Conservation (phyloP, 2,113 vertebrate species). For the Tupaia chinensis region DNA sequence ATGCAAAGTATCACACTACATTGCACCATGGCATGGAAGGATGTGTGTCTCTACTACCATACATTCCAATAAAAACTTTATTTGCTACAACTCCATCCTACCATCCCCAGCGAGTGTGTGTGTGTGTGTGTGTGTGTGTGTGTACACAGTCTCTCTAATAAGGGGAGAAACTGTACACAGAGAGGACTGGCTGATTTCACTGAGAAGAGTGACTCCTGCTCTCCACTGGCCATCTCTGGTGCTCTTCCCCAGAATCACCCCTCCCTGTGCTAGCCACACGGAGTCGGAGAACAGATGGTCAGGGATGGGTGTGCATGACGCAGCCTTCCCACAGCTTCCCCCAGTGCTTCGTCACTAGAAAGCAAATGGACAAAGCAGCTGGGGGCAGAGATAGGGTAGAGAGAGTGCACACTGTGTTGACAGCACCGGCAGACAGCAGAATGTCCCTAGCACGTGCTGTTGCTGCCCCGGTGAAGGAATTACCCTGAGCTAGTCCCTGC, state of each 20-base stretch:
- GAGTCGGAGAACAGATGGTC: slow-evolving; percentile 44
- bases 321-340: neutral
- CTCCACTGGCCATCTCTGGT: neutral
- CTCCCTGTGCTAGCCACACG: neutral
- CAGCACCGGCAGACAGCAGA: neutral
- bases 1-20: neutral
- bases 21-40: neutral
- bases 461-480: neutral
- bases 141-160: neutral
- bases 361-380: slow-evolving; percentile 28
- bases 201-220: slow-evolving; percentile 5
- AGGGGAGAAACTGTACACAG: slow-evolving; percentile 1
- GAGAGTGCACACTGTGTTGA: neutral
- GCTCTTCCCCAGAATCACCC: neutral
- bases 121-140: neutral
- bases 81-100: neutral
- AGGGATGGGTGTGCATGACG: neutral
- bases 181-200: slow-evolving; percentile 55
- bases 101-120: neutral
- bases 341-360: slow-evolving; percentile 29
- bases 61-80: slow-evolving; percentile 14
- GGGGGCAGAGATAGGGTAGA: neutral
- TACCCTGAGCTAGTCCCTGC: neutral
- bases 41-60: slow-evolving; percentile 9
- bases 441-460: neutral